Evolutionary conservation across 2,797 vertebrate genomes (phyloP).

Genomic region (Sebastes variabilis): DNA sequence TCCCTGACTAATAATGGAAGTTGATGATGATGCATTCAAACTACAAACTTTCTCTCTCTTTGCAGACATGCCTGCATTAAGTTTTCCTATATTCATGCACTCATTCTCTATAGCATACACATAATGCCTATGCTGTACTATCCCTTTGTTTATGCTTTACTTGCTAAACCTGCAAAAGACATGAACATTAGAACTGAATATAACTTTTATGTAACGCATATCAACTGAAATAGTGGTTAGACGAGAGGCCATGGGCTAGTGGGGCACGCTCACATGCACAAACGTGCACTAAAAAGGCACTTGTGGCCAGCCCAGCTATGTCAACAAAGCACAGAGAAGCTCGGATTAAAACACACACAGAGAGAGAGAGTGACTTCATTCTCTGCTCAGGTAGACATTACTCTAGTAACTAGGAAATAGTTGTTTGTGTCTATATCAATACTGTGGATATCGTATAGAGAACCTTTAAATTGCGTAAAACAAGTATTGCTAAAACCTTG

Average conservation of each 20-base stretch:
- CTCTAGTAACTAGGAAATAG: too few relatives aligned
- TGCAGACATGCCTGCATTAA: neutral
- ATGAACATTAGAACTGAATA: neutral
- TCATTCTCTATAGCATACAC: neutral
- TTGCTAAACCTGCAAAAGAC: neutral
- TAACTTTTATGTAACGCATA: neutral
- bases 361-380: too few relatives aligned
- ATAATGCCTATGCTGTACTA: too few relatives aligned
- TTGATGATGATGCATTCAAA: neutral
- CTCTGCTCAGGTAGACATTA: too few relatives aligned
- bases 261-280: too few relatives aligned
- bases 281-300: too few relatives aligned
- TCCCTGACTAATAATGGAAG: neutral
- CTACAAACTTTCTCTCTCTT: neutral
- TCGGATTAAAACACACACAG: too few relatives aligned
- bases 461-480: neutral
- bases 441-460: too few relatives aligned
- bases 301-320: rapidly evolving
- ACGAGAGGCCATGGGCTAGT: too few relatives aligned
- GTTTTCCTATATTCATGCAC: neutral
- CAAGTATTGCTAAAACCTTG: neutral
- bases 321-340: too few relatives aligned
- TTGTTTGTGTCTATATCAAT: too few relatives aligned
- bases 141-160: neutral
- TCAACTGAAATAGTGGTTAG: too few relatives aligned